Base-by-base conservation (phyloP, 2,888 invertebrate species). In the Platycnemis pennipes region DNA sequence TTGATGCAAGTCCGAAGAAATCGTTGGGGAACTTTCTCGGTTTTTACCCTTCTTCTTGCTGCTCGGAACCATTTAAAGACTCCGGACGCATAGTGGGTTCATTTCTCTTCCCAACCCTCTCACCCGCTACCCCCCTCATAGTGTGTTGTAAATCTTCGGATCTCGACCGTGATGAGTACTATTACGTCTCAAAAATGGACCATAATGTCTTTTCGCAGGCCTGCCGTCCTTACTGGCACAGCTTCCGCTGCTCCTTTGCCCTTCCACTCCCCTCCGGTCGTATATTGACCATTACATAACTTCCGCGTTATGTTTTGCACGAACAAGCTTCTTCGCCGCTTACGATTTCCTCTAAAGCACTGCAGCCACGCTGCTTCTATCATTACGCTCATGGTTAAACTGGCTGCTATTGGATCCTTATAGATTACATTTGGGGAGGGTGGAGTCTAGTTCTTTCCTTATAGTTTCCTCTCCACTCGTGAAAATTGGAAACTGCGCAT, bases 271-370 rank as follows among this genome's bases (percentile, higher is more conserved):
- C 63, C 63, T 5, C 4, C n/a, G 63, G 63, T 63, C 26, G 63
- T 63, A 63, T 63, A 63, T 63, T 63, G 63, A 63, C 63, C 63
- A 63, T 63, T 63, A 63, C 63, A n/a, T 63, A 63, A 63, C 63
- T 63, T 63, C n/a, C 63, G 26, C 63, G 63, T 63, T 63, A 63
- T 63, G n/a, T 63, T 63, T 63, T n/a, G 63, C n/a, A 63, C 63
- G 22, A 63, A 63, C 63, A 63, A 4, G 26, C 63, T 63, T 26
- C 63, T 63, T 63, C 63, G 26, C 26, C 63, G 49, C 49, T 49
- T 26, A 26, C n/a, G 63, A 4, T 5, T 26, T 26, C n/a, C 63
- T 63, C 26, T 5, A 63, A 63, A 63, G 26, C 63, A 4, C n/a
- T n/a, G n/a, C 63, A 63, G 63, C n/a, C 26, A 5, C n/a, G 63